A percentile compares a stretch with the other conserved stretches of the same genome.
Evolutionary conservation across 2,113 vertebrate genomes (phyloP).

Genomic region (Colistium nudipinnis): DNA sequence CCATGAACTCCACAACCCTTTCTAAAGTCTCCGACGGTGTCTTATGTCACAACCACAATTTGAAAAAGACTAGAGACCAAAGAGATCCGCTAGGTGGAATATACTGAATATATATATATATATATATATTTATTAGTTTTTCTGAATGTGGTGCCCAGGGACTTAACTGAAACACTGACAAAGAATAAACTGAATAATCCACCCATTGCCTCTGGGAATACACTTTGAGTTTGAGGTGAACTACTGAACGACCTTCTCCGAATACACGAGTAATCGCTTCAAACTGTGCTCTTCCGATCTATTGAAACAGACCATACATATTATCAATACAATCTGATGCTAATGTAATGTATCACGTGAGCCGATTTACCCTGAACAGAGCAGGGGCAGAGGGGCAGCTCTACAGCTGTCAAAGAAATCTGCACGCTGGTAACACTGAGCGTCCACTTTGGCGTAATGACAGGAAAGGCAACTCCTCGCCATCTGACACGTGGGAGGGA

Average conservation of each 20-base stretch:
- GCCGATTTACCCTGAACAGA: too few species aligned
- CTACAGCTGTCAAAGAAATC: slow-evolving; percentile 2
- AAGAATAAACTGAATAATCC: slow-evolving; percentile 44
- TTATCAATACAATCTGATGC: too few species aligned
- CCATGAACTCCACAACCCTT: not conserved
- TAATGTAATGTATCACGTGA: too few species aligned
- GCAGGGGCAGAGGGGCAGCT: too few species aligned
- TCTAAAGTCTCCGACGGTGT: not conserved
- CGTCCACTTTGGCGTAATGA: slow-evolving; percentile 23
- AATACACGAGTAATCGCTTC: not conserved
- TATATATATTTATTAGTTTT: too few species aligned
- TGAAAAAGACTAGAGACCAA: not conserved
- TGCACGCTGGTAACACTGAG: not conserved
- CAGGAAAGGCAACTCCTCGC: slow-evolving; percentile 20
- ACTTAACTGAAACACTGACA: slow-evolving; percentile 29
- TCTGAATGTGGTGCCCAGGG: not conserved
- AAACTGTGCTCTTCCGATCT: too few species aligned
- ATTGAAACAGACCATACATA: too few species aligned
- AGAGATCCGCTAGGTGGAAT: too few species aligned
- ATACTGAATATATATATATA: too few species aligned
- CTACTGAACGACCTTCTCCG: not conserved
- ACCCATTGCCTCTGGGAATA: slow-evolving; percentile 29
- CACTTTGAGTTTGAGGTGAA: slow-evolving; percentile 1
- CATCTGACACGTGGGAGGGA: slow-evolving; percentile 20
- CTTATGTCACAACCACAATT: slow-evolving; percentile 1